phyloP scores from a whole-genome alignment of 2,888 invertebrate genomes.

The Mystacides longicornis region DNA sequence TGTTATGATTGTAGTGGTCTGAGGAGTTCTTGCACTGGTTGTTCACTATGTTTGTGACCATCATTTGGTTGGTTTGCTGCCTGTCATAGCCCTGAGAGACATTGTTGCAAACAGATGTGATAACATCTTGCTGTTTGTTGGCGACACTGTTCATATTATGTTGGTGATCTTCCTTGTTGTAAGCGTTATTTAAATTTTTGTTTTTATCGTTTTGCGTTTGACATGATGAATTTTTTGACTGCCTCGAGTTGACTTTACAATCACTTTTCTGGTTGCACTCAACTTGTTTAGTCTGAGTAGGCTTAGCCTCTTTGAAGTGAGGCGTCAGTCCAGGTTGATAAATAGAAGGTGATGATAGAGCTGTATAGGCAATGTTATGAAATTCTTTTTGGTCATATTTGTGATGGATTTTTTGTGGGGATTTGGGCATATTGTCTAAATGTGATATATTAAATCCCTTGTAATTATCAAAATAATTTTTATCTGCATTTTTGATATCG shows the following conservation, averaged over 20 bases:
- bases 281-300: slow-evolving; percentile 36
- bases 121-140: slow-evolving; percentile 35
- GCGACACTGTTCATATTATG: slow-evolving; percentile 36
- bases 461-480: slow-evolving; percentile 54
- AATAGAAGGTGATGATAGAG: slow-evolving; percentile 37
- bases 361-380: slow-evolving; percentile 42
- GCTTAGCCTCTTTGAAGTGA: slow-evolving; percentile 43
- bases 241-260: slow-evolving; percentile 39
- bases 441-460: slow-evolving; percentile 52
- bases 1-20: slow-evolving; percentile 21
- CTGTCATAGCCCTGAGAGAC: slow-evolving; percentile 34
- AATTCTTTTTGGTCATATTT: slow-evolving; percentile 46
- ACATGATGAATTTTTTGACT: slow-evolving; percentile 43
- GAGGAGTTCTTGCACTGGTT: slow-evolving; percentile 28
- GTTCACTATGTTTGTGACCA: slow-evolving; percentile 40
- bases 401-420: slow-evolving; percentile 52
- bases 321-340: slow-evolving; percentile 38
- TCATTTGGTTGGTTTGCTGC: slow-evolving; percentile 30
- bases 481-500: slow-evolving; percentile 45
- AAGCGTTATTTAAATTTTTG: slow-evolving; percentile 28
- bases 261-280: slow-evolving; percentile 43
- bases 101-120: slow-evolving; percentile 37
- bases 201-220: slow-evolving; percentile 45
- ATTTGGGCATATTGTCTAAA: slow-evolving; percentile 52
- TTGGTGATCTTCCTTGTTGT: slow-evolving; percentile 32